phyloP scores from a whole-genome alignment of 2,888 invertebrate species.

The Priocnemis perturbator region DNA sequence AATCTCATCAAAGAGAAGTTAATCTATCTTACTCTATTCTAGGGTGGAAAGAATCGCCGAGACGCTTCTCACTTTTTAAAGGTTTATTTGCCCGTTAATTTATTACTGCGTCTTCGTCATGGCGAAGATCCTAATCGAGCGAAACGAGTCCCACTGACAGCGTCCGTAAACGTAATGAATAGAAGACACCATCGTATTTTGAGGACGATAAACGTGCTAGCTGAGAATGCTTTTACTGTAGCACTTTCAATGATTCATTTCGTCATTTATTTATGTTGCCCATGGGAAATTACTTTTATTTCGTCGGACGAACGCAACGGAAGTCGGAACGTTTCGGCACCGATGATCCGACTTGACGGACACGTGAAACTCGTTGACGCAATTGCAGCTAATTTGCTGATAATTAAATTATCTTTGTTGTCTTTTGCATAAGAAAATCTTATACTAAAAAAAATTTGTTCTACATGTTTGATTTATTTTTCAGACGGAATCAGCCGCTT shows the following conservation, averaged over 20 bases:
- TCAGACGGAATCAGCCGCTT: no score
- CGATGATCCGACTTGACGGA: no score
- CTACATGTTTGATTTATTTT: no score
- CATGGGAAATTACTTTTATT: no score
- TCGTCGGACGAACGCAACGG: no score
- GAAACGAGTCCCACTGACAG: constrained; percentile 44
- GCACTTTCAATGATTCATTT: constrained; percentile 8
- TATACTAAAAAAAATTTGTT: no score
- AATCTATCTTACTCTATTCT: constrained; percentile 43
- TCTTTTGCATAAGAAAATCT: no score
- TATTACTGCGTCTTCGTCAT: constrained; percentile 55
- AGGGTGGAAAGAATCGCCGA: constrained; percentile 24
- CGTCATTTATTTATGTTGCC: no score
- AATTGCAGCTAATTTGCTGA: no score
- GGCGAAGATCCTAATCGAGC: constrained; percentile 62
- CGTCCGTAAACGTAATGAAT: constrained; percentile 17
- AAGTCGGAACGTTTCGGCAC: no score
- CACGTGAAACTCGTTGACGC: no score
- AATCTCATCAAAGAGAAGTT: constrained; percentile 2
- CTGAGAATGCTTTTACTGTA: constrained; percentile 1
- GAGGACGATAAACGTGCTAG: neutral
- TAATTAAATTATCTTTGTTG: no score
- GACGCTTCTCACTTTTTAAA: constrained; percentile 22
- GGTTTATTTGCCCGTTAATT: constrained; percentile 53
- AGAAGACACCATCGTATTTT: constrained; percentile 17